Conservation (phyloP, 23 tunicate species). For the Ascidia mentula region DNA sequence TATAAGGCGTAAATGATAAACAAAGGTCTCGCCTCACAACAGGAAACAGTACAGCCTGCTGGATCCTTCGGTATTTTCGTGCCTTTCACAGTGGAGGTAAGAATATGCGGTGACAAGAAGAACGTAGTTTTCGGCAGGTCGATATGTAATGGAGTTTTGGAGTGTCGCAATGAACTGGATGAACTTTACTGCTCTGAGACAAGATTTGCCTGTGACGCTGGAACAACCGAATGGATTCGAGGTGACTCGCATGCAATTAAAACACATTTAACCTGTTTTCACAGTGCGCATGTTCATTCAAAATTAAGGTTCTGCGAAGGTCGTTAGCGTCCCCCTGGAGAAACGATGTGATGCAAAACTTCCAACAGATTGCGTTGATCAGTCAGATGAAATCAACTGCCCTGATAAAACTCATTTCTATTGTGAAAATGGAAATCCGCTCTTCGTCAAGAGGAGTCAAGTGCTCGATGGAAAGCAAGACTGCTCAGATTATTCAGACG, state of each 20-base stretch:
- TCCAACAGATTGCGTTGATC: background rate
- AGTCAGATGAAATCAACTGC: conserved; percentile 13
- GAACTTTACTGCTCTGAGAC: conserved; percentile 12
- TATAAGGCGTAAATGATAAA: too few relatives aligned
- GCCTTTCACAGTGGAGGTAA: background rate
- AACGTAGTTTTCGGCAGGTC: conserved; percentile 9
- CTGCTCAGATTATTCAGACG: conserved; percentile 22
- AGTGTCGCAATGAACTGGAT: conserved; percentile 20
- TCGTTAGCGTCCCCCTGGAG: background rate
- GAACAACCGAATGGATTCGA: conserved; percentile 8
- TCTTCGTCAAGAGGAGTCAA: background rate
- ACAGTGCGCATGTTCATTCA: too few relatives aligned
- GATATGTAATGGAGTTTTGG: conserved; percentile 30
- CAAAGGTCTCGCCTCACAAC: too few relatives aligned
- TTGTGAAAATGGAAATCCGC: conserved; percentile 6
- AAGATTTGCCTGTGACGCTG: conserved; percentile 28
- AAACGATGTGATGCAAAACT: conserved; percentile 23
- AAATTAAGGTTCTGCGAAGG: too few relatives aligned
- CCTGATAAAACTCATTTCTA: conserved; percentile 20
- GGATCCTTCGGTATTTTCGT: background rate
- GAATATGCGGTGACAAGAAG: background rate
- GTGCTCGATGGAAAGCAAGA: conserved; percentile 10
- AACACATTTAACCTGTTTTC: too few relatives aligned
- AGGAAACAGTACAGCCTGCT: too few relatives aligned
- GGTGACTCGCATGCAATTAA: too few relatives aligned